Evolutionary conservation across 92 coral and sea anemone species (phyloP), one percentile per base, ranked within the genome.

Genomic region (Ricordea florida): DNA sequence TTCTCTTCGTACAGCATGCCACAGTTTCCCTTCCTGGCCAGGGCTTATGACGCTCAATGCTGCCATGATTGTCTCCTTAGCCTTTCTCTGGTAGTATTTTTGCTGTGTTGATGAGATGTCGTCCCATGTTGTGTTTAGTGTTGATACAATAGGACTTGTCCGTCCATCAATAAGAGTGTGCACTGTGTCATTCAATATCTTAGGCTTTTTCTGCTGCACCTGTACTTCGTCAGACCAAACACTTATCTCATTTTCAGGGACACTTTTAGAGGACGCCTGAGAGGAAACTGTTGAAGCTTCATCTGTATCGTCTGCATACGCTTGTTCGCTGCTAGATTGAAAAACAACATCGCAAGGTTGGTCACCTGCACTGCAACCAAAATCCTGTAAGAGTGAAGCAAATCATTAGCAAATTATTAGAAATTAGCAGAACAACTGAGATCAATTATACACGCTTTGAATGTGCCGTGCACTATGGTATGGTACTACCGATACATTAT

Each of bases 31-130:
- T 46, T 80, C 86, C 51, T 80, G 86, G 11, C 87, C 87, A 17
- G 87, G 81, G 24, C 81, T 73, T 25, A 82, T 32, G 16, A 82
- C 87, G 3, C 67, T 51, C 10, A 73, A 33, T 7, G 80, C 18
- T 0, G 87, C 65, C 20, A 55, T 10, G 32, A 81, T 1, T 24
- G 37, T 41, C 46, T 72, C 75, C 40, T 44, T 72, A 8, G 80
- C 87, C 50, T 81, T 81, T 15, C 65, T 46, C 10, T 25, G 11
- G 43, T 71, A 71, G 57, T 60, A 74, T 23, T 74, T 61, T 38
- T 74, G 72, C 67, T 61, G 81, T 16, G 80, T 81, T 9, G 74
- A 8, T 13, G 87, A 81, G 34, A 81, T 72, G 33, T 81, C 87
- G 49, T 81, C 36, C 87, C 87, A 81, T 28, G 38, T 65, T 10